Evolutionary conservation across 2,888 invertebrate species (phyloP).

Genomic region (Hydraecia micacea): DNA sequence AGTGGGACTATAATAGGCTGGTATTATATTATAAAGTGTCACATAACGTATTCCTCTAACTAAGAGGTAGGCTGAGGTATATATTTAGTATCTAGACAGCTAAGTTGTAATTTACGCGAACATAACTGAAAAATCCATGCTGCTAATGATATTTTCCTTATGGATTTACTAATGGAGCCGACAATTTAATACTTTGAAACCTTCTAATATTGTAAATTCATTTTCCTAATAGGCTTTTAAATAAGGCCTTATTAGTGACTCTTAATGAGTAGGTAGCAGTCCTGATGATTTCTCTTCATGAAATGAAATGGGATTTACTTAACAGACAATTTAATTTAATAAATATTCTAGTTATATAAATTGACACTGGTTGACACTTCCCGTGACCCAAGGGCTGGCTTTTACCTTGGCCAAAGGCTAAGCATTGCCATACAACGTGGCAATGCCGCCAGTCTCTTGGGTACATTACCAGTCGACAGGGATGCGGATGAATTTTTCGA

Average conservation of each 20-base stretch:
- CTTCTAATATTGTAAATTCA: background rate
- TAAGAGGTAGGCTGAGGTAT: background rate
- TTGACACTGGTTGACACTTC: no score
- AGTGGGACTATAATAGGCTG: no score
- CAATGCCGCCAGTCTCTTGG: no score
- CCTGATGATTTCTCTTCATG: constrained; percentile 31
- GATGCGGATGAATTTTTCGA: no score
- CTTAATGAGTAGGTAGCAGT: constrained; percentile 8
- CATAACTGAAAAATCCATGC: background rate
- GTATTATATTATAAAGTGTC: no score
- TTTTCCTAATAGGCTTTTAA: background rate
- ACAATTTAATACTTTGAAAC: background rate
- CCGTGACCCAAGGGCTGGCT: no score
- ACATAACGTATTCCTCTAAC: background rate
- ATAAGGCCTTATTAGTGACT: constrained; percentile 14
- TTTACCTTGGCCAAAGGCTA: no score
- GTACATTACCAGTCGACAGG: no score
- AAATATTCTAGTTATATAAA: no score
- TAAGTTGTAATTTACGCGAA: background rate
- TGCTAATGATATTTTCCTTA: background rate
- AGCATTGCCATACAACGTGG: no score
- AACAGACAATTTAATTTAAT: background rate
- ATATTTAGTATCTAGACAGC: background rate
- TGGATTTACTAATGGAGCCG: background rate
- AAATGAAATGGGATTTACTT: constrained; percentile 1